Conservation (phyloP, 2,113 vertebrate species). For the Nesogale talazaci region DNA sequence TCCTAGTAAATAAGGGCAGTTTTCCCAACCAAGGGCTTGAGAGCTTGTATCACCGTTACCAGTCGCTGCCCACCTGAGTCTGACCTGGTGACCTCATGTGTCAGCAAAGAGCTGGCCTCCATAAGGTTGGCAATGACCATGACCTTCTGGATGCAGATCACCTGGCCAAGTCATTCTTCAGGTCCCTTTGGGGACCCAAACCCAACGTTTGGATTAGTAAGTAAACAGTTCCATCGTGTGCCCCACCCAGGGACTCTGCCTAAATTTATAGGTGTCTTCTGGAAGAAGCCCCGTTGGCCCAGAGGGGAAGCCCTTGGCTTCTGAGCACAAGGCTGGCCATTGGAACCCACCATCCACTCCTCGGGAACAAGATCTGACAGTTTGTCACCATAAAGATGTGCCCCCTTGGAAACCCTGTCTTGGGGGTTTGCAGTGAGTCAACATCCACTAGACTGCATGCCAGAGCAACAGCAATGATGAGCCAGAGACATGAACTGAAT, state of each 20-base stretch:
- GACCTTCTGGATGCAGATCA: background rate
- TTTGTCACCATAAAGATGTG: background rate
- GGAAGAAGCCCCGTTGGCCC: background rate
- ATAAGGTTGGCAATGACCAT: background rate
- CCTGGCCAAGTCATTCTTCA: background rate
- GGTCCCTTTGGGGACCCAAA: background rate
- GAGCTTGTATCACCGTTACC: too few species aligned
- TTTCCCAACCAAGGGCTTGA: too few species aligned
- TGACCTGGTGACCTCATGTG: background rate
- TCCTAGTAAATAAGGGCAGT: background rate
- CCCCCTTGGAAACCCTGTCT: too few species aligned
- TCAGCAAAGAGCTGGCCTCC: background rate
- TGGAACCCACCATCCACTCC: background rate
- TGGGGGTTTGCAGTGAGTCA: too few species aligned
- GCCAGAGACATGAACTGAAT: too few species aligned
- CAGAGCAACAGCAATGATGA: too few species aligned
- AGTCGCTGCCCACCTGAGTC: too few species aligned
- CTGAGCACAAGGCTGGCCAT: background rate
- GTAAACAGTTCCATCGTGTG: background rate
- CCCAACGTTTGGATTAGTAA: background rate
- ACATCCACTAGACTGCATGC: too few species aligned
- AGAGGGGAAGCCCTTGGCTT: background rate
- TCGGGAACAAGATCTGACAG: background rate
- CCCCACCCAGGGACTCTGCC: background rate
- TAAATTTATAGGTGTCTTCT: background rate